Percentiles rank a stretch among this genome's conserved stretches.
Evolutionary conservation across 2,113 vertebrate genomes (phyloP).

Genomic region (Gymnogyps californianus): DNA sequence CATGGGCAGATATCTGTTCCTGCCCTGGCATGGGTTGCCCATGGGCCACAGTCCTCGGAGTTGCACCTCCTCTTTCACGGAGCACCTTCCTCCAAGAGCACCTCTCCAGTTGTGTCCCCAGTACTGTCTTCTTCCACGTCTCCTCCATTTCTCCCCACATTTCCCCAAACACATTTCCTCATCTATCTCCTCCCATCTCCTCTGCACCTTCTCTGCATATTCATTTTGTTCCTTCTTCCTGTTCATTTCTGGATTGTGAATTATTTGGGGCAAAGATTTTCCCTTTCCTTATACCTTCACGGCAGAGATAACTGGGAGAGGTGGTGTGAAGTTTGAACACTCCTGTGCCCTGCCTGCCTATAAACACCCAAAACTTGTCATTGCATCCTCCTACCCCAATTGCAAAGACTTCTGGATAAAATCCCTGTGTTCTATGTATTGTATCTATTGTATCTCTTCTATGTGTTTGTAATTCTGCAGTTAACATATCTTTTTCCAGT

Average conservation of each 20-base stretch:
- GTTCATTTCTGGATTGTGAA: background rate
- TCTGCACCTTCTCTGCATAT: background rate
- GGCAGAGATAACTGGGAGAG: background rate
- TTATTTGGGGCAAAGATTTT: background rate
- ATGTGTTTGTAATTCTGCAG: background rate
- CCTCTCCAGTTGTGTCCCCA: background rate
- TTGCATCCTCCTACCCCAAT: background rate
- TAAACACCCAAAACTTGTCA: background rate
- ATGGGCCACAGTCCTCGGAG: background rate
- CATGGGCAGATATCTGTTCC: background rate
- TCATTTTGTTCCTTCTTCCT: background rate
- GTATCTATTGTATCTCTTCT: no score
- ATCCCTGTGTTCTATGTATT: background rate
- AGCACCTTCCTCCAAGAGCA: background rate
- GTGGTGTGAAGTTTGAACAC: background rate
- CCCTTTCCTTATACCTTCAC: background rate
- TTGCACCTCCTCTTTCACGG: background rate
- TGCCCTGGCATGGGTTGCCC: background rate
- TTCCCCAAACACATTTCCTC: background rate
- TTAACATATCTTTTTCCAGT: background rate
- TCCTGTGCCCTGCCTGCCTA: rapidly evolving
- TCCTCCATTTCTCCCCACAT: background rate
- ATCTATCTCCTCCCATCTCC: background rate
- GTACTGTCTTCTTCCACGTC: rapidly evolving
- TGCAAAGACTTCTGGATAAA: background rate